Conservation (phyloP, 2,888 invertebrate species). For the Leistus spinibarbis region DNA sequence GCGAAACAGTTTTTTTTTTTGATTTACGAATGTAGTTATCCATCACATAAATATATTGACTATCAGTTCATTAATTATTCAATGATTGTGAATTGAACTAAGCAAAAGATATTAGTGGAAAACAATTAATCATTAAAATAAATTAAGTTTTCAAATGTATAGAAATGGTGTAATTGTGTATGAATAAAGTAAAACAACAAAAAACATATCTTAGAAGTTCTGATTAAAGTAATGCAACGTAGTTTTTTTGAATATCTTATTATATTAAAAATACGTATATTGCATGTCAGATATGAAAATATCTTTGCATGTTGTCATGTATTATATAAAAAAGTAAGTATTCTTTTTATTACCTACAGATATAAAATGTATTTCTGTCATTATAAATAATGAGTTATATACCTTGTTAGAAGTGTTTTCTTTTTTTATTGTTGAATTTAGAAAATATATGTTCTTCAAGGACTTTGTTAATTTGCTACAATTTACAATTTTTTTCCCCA, state of each 20-base stretch:
- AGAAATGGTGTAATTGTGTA: too few relatives aligned
- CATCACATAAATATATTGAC: neutral
- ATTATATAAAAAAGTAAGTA: neutral
- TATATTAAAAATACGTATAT: neutral
- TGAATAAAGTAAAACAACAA: too few relatives aligned
- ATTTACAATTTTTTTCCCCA: neutral
- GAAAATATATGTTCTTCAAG: neutral
- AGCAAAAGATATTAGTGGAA: neutral
- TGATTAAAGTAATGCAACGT: too few relatives aligned
- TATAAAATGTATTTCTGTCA: neutral
- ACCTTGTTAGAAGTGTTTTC: neutral
- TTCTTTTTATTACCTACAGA: neutral
- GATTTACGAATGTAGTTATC: neutral
- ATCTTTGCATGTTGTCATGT: neutral
- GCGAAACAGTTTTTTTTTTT: neutral
- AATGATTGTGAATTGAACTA: neutral
- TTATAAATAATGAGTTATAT: neutral
- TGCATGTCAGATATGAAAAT: neutral
- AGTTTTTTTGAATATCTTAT: neutral
- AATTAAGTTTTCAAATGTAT: too few relatives aligned
- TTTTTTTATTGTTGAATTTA: neutral
- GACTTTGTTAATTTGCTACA: neutral
- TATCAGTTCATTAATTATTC: neutral
- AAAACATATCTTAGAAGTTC: too few relatives aligned
- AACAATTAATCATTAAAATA: too few relatives aligned